Evolutionary conservation across 2,888 invertebrate genomes (phyloP).

Genomic region (Drosophila fulvimacula): DNA sequence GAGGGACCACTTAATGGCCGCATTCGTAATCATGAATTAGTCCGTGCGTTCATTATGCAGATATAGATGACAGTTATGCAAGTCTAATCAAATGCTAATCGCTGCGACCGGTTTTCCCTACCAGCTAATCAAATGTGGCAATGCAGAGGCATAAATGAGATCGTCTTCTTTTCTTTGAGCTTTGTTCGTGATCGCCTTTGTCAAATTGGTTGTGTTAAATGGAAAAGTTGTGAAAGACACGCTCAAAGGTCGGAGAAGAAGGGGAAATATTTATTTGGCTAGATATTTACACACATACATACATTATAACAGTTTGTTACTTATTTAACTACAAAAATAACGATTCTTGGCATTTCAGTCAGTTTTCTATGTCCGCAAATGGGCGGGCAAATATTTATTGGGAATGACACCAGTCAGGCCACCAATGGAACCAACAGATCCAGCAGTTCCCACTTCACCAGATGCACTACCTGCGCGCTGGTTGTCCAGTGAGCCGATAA

Average conservation of each 20-base stretch:
- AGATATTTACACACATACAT: constrained; percentile 36
- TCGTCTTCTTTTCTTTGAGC: constrained; percentile 16
- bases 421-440: not conserved
- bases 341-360: constrained; percentile 52
- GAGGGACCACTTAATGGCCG: constrained; percentile 28
- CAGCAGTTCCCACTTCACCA: not conserved
- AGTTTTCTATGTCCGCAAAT: constrained; percentile 56
- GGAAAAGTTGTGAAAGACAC: constrained; percentile 48
- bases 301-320: constrained; percentile 27
- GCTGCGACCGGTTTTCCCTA: constrained; percentile 62
- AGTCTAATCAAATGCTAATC: constrained; percentile 72
- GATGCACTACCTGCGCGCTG: constrained; percentile 25
- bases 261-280: constrained; percentile 31
- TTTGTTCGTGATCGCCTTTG: constrained; percentile 28
- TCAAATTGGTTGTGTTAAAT: constrained; percentile 52
- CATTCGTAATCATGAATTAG: constrained; percentile 37
- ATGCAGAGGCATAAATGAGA: constrained; percentile 48
- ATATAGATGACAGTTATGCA: constrained; percentile 45
- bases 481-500: constrained; percentile 80
- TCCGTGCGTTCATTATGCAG: constrained; percentile 30
- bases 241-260: constrained; percentile 12
- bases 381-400: constrained; percentile 73
- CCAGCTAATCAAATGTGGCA: constrained; percentile 56
- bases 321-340: constrained; percentile 39
- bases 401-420: constrained; percentile 37